phyloP scores from a whole-genome alignment of 2,797 vertebrate species.

The Xiphophorus birchmanni region DNA sequence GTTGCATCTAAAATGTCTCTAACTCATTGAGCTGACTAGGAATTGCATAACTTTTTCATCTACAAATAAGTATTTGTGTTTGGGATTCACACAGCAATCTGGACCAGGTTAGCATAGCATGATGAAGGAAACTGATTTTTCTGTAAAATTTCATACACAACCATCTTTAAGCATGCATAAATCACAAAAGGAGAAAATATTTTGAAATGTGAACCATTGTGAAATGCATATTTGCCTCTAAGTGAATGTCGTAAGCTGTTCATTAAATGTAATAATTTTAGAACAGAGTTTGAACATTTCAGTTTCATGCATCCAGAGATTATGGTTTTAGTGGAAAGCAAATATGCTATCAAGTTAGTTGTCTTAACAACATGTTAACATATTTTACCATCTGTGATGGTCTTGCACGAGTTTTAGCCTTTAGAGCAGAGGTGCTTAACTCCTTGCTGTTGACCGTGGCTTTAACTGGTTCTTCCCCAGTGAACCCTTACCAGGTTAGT shows the following conservation, averaged over 20 bases:
- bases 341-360: too few relatives aligned
- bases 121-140: background rate
- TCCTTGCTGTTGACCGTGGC: background rate
- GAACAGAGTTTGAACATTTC: too few relatives aligned
- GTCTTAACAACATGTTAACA: background rate
- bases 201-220: background rate
- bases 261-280: too few relatives aligned
- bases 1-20: background rate
- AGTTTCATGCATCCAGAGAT: background rate
- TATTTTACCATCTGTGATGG: background rate
- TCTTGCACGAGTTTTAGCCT: background rate
- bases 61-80: background rate
- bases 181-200: background rate
- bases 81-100: background rate
- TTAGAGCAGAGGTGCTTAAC: background rate
- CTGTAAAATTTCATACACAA: background rate
- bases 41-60: background rate
- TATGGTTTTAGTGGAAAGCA: background rate
- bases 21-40: background rate
- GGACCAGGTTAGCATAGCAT: background rate
- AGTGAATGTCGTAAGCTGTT: background rate
- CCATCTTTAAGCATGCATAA: background rate
- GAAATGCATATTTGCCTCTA: too few relatives aligned
- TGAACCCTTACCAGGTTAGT: too few relatives aligned
- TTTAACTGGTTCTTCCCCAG: too few relatives aligned